A percentile compares a stretch with the other conserved stretches of the same genome.
Conservation (phyloP, 2,113 vertebrate genomes). For the Antennarius striatus region DNA sequence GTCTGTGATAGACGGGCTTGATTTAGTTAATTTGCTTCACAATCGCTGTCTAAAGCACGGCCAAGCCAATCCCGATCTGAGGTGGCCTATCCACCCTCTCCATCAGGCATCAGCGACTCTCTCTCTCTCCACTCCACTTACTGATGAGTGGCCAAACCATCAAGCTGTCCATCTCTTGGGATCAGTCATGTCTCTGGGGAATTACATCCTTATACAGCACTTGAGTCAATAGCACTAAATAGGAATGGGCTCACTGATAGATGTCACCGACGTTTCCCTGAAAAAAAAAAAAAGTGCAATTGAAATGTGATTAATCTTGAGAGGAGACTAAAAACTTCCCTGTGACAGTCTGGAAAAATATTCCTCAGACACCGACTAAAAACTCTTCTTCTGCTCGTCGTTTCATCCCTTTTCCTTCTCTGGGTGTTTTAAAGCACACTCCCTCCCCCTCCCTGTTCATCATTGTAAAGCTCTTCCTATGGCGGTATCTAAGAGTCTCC, state of each 20-base stretch:
- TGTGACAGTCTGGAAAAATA: too few species aligned
- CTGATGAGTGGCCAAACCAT: conserved; percentile 10
- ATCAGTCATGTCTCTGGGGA: conserved; percentile 5
- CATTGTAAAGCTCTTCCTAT: conserved; percentile 7
- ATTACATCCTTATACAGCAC: neutral
- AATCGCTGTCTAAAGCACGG: conserved; percentile 12
- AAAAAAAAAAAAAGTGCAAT: too few species aligned
- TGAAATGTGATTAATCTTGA: neutral
- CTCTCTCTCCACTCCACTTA: neutral
- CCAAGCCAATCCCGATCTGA: neutral
- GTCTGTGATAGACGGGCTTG: neutral
- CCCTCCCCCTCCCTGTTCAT: neutral
- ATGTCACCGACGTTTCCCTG: too few species aligned
- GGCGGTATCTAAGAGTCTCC: conserved; percentile 4
- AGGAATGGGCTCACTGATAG: too few species aligned
- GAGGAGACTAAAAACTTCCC: conserved; percentile 20
- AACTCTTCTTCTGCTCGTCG: neutral
- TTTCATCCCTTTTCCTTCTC: neutral
- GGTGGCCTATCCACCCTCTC: conserved; percentile 6
- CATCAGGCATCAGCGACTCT: conserved; percentile 18
- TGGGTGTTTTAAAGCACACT: conserved; percentile 21
- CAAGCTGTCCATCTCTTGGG: conserved; percentile 20
- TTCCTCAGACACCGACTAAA: too few species aligned
- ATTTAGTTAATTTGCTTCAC: conserved; percentile 23
- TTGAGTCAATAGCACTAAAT: too few species aligned